A percentile compares a stretch with the other conserved stretches of the same genome.
These are phyloP conservation scores for Cyprinus carpio DNA, from an alignment of 2,113 vertebrate species.

Conservation along the genomic window DNA sequence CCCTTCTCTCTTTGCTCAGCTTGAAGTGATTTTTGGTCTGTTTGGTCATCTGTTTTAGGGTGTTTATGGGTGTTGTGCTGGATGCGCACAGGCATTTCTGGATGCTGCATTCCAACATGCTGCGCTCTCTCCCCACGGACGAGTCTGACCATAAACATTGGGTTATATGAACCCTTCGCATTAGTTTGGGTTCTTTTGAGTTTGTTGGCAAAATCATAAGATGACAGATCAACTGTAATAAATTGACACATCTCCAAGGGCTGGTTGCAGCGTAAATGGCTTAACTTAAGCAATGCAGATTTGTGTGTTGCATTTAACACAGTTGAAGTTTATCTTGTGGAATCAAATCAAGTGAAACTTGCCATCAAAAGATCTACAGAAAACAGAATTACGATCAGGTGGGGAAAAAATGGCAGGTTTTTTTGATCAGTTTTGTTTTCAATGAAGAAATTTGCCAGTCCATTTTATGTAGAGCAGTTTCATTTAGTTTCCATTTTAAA, in stretches of 20 bases:
- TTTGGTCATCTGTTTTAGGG: conserved; percentile 31
- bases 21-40: conserved; percentile 42
- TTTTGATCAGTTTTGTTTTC: too few species aligned
- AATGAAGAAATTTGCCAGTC: neutral
- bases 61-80: conserved; percentile 43
- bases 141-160: conserved; percentile 12
- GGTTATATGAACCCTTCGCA: conserved; percentile 7
- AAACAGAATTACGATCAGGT: neutral
- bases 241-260: neutral
- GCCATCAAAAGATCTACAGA: neutral
- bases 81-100: conserved; percentile 38
- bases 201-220: neutral
- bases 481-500: too few species aligned
- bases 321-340: neutral
- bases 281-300: neutral
- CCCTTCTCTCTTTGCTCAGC: conserved; percentile 18
- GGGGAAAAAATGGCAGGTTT: too few species aligned
- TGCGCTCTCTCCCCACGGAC: conserved; percentile 32
- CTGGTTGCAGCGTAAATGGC: neutral
- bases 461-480: neutral
- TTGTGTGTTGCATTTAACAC: neutral
- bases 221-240: neutral
- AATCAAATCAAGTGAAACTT: neutral
- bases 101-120: conserved; percentile 48
- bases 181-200: neutral